Conservation (phyloP, 1,140 invertebrate species). For the Eurosta solidaginis region DNA sequence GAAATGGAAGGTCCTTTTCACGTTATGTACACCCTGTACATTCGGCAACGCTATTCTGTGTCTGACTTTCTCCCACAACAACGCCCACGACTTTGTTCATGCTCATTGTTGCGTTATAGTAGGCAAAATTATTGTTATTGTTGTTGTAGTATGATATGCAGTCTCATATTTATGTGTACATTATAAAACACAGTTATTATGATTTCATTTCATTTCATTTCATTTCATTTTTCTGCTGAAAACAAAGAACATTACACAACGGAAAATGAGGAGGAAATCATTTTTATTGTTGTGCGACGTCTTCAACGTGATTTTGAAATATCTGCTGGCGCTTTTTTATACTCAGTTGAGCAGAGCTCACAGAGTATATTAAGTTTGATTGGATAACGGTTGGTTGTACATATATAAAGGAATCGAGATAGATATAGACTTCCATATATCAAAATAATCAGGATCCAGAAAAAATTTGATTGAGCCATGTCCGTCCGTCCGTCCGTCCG, state of each 20-base stretch:
- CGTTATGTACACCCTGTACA: not conserved
- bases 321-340: not conserved
- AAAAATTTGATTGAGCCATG: too few species aligned
- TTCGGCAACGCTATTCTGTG: too few species aligned
- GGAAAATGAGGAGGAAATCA: slow-evolving; percentile 30
- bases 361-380: too few species aligned
- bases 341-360: too few species aligned
- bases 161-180: slow-evolving; percentile 32
- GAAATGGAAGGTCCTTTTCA: too few species aligned
- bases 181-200: slow-evolving; percentile 32
- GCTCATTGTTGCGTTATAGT: not conserved
- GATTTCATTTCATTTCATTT: slow-evolving; percentile 40
- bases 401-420: too few species aligned
- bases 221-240: slow-evolving; percentile 34
- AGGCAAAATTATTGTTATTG: not conserved
- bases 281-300: slow-evolving; percentile 33
- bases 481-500: not conserved
- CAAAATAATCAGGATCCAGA: too few species aligned
- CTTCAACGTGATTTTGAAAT: slow-evolving; percentile 17
- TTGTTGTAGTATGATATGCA: not conserved
- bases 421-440: too few species aligned
- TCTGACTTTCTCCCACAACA: not conserved
- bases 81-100: not conserved
- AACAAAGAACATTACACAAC: slow-evolving; percentile 31
- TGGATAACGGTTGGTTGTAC: too few species aligned